A percentile compares a stretch with the other conserved stretches of the same genome.
Evolutionary conservation across 2,888 invertebrate species (phyloP).

Genomic region (Acleris literana): DNA sequence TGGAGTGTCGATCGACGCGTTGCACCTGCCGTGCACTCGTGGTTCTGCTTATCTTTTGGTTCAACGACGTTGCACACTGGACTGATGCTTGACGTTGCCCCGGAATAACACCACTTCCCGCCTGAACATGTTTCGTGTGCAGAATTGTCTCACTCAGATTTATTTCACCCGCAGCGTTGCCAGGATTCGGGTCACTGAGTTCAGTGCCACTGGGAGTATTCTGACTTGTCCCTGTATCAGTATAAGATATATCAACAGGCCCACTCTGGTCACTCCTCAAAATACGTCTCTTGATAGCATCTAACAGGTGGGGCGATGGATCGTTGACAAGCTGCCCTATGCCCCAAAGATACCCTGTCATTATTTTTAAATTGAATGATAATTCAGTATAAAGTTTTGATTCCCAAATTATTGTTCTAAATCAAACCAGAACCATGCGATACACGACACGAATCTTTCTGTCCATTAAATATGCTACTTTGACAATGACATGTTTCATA

Average conservation of each 20-base stretch:
- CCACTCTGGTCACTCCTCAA: not conserved
- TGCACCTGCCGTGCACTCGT: slow-evolving; percentile 49
- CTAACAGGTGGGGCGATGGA: slow-evolving; percentile 59
- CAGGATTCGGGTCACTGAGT: not conserved
- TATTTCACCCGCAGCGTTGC: slow-evolving; percentile 27
- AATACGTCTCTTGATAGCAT: slow-evolving; percentile 50
- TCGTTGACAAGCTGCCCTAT: slow-evolving; percentile 63
- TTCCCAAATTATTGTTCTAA: no score
- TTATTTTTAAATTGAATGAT: slow-evolving; percentile 34
- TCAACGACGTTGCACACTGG: slow-evolving; percentile 47
- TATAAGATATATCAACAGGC: not conserved
- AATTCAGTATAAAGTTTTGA: no score
- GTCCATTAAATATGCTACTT: no score
- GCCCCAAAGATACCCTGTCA: slow-evolving; percentile 61
- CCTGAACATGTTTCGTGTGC: slow-evolving; percentile 51
- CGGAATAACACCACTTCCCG: slow-evolving; percentile 42
- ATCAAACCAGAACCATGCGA: no score
- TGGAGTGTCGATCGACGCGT: slow-evolving; percentile 46
- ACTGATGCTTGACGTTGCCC: slow-evolving; percentile 46
- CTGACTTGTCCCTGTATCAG: not conserved
- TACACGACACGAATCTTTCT: no score
- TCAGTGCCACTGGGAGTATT: not conserved
- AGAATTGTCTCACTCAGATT: slow-evolving; percentile 29
- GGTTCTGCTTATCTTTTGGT: slow-evolving; percentile 45
- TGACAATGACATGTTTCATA: not conserved